Conservation (phyloP, 2,113 vertebrate genomes). For the Syngnathoides biaculeatus region DNA sequence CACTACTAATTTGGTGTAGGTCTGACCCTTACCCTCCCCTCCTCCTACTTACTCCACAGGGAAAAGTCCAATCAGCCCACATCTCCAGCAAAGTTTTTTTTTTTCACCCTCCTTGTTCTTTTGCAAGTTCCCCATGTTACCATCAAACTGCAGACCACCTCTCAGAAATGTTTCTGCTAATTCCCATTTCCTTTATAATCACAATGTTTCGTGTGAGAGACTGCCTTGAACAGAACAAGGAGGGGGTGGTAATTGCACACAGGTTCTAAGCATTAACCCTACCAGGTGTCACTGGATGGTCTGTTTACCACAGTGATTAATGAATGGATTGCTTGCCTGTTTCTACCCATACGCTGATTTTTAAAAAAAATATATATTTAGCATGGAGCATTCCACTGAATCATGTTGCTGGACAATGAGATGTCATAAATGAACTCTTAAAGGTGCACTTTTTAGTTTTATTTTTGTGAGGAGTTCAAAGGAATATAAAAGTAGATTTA, state of each 20-base stretch:
- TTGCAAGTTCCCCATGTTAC: slow-evolving; percentile 60
- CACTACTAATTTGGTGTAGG: slow-evolving; percentile 85
- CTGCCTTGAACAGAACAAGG: slow-evolving; percentile 56
- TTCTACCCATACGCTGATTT: slow-evolving; percentile 63
- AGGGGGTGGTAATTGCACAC: slow-evolving; percentile 80
- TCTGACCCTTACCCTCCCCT: slow-evolving; percentile 76
- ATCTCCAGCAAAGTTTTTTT: slow-evolving; percentile 59
- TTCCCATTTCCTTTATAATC: slow-evolving; percentile 95
- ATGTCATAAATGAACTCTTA: slow-evolving; percentile 60
- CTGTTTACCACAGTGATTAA: slow-evolving; percentile 89
- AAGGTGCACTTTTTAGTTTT: slow-evolving; percentile 31
- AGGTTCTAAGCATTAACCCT: slow-evolving; percentile 86
- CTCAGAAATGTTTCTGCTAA: slow-evolving; percentile 86
- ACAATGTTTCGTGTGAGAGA: slow-evolving; percentile 85
- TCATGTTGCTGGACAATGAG: slow-evolving; percentile 73
- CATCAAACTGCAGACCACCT: slow-evolving; percentile 72
- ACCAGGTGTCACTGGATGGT: slow-evolving; percentile 86
- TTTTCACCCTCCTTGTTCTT: slow-evolving; percentile 11
- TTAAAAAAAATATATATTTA: slow-evolving; percentile 58
- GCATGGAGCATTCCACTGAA: slow-evolving; percentile 76
- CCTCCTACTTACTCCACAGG: slow-evolving; percentile 51
- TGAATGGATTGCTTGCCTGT: slow-evolving; percentile 82
- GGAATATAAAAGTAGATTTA: background rate
- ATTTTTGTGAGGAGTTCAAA: background rate
- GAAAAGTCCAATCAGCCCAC: slow-evolving; percentile 85